Base-by-base conservation (phyloP, 2,888 invertebrate species). In the Operophtera brumata region DNA sequence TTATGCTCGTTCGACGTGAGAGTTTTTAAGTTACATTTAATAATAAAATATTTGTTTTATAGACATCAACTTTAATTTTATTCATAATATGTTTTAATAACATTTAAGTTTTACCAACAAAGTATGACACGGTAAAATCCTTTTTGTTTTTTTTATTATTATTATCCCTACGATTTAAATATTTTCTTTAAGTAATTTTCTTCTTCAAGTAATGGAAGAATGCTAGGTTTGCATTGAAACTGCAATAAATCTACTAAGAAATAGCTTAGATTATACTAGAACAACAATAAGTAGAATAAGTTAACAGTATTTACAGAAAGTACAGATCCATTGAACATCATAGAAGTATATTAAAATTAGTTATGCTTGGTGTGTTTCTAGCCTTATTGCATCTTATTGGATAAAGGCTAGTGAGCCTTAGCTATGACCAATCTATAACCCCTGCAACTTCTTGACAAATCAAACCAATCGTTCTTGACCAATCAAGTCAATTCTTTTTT, bases 241-340 rank as follows among this genome's bases (percentile, higher is more conserved):
- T 60, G 44, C 44, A 32, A 48, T 47, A 44, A 59, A 60, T 46
- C 52, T 54, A 62, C 50, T 53, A 57, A 39, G 28, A 49, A 43
- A 47, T 54, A 54, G 50, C 42, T 45, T 46, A 55, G 41, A 57
- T 57, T 71, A 69, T 44, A 56, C 44, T 56, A 52, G 26, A 41
- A 32, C 47, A 67, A 64, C 65, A 64, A 59, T 52, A 40, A 54
- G 56, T 59, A 62, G 55, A 67, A 76, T 72, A 71, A 71, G 67
- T 67, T 67, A 75, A 73, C 71, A 66, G 53, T 75, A 76, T 76
- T 65, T 77, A 78, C 73, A 73, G 25, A 48, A 45, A 53, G 13
- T 47, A 44, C 45, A 57, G 44, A 40, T 42, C 10, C 30, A 64
- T 45, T 30, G 32, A 48, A 44, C 51, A 61, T 57, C 49, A 54